These are phyloP conservation scores for Alectura lathami DNA, from an alignment of 2,113 vertebrate genomes.

Conservation along the genomic window DNA sequence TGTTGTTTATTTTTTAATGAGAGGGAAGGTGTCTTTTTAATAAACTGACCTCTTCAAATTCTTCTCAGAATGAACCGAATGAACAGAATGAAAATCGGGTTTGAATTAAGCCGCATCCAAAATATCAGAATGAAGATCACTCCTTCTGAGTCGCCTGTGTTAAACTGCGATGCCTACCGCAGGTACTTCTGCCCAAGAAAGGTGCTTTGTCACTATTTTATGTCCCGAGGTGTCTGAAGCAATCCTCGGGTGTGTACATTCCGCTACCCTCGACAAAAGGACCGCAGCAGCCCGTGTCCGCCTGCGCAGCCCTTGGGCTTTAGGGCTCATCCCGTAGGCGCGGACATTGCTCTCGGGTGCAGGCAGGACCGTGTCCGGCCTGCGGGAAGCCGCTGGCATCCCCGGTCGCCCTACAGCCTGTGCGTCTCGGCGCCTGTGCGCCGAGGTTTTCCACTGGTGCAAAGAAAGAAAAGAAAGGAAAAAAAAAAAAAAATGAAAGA, in stretches of 20 bases:
- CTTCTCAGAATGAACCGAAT: background rate
- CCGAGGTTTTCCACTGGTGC: background rate
- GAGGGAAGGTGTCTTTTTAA: background rate
- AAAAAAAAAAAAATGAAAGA: too few species aligned
- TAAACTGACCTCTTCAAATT: background rate
- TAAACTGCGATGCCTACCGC: background rate
- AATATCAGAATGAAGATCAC: background rate
- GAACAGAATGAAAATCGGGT: background rate
- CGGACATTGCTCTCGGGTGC: background rate
- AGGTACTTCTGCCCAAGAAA: background rate
- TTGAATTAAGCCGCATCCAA: background rate
- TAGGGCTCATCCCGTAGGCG: background rate
- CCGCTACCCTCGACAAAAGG: background rate
- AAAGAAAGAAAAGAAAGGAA: background rate
- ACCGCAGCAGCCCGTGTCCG: background rate
- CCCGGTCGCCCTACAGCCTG: background rate
- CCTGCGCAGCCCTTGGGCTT: background rate
- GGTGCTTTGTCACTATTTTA: background rate
- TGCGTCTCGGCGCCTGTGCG: rapidly evolving
- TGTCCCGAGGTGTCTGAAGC: background rate
- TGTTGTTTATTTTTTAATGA: background rate
- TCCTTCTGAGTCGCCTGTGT: background rate
- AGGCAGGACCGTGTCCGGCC: background rate
- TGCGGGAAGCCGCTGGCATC: background rate
- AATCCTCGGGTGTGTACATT: too few species aligned